Conservation (phyloP, 2,797 vertebrate species). For the Cheirogaleus major region DNA sequence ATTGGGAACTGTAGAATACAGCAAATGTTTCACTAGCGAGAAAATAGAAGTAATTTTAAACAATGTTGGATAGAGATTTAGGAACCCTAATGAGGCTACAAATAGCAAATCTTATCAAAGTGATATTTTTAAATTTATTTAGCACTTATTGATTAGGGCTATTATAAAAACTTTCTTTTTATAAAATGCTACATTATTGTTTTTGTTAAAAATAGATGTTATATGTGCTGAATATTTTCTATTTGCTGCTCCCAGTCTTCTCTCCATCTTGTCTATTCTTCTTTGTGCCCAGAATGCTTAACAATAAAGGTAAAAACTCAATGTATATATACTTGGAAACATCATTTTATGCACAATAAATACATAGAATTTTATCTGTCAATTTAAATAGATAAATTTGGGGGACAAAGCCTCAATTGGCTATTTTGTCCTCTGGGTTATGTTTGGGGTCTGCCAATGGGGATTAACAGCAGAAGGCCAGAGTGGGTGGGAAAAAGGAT, state of each 20-base stretch:
- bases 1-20: neutral
- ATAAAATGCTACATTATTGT: neutral
- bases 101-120: neutral
- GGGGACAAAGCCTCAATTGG: neutral
- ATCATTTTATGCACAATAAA: neutral
- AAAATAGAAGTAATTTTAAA: neutral
- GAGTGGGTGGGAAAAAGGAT: neutral
- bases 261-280: neutral
- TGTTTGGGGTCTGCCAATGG: neutral
- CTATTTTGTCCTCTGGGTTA: neutral
- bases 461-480: neutral
- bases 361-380: neutral
- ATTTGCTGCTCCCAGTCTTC: neutral
- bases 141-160: neutral
- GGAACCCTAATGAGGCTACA: neutral
- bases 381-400: neutral
- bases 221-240: neutral
- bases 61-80: neutral
- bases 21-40: neutral
- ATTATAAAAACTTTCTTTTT: neutral
- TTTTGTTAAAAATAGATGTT: neutral
- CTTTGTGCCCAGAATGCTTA: neutral
- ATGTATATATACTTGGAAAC: neutral
- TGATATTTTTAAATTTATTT: neutral
- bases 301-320: neutral